phyloP scores from a whole-genome alignment of 1,140 invertebrate genomes.

The Drosophila obscura region DNA sequence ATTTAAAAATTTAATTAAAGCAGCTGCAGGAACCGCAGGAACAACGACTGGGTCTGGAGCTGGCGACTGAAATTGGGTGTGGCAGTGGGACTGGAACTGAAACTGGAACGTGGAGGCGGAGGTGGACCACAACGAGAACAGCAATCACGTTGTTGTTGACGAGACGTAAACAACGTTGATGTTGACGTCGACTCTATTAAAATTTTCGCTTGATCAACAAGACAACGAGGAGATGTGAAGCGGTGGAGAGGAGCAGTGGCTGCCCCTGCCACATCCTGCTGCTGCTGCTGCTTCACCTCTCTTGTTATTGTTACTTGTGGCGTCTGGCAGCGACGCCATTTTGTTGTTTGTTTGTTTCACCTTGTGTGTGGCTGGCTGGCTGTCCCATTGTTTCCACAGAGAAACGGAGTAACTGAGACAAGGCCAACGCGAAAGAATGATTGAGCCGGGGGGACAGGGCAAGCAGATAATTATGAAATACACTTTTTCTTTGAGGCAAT shows the following conservation, averaged over 20 bases:
- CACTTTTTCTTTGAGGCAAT: conserved; percentile 34
- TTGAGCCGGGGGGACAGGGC: neutral
- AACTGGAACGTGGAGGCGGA: neutral
- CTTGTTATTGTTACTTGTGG: conserved; percentile 40
- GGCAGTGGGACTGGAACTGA: no score
- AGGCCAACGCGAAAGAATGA: conserved; percentile 1
- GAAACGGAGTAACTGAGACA: conserved; percentile 21
- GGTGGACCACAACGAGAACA: conserved; percentile 25
- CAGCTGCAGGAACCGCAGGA: conserved; percentile 60
- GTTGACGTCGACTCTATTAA: conserved; percentile 78
- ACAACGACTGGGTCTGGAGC: conserved; percentile 11
- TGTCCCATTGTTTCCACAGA: conserved; percentile 46
- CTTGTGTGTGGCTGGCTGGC: conserved; percentile 31
- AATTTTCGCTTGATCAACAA: conserved; percentile 75
- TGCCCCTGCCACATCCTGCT: neutral
- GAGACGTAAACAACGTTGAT: conserved; percentile 74
- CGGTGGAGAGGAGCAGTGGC: conserved; percentile 6
- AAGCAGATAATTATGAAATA: conserved; percentile 68
- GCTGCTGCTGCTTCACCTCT: conserved; percentile 4
- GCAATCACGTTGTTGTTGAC: conserved; percentile 67
- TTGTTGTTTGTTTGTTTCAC: conserved; percentile 60
- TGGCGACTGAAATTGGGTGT: no score
- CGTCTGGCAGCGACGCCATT: conserved; percentile 59
- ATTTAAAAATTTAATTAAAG: conserved; percentile 80
- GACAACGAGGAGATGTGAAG: conserved; percentile 39